Conservation (phyloP, 1,140 invertebrate species). For the Zophobas morio region DNA sequence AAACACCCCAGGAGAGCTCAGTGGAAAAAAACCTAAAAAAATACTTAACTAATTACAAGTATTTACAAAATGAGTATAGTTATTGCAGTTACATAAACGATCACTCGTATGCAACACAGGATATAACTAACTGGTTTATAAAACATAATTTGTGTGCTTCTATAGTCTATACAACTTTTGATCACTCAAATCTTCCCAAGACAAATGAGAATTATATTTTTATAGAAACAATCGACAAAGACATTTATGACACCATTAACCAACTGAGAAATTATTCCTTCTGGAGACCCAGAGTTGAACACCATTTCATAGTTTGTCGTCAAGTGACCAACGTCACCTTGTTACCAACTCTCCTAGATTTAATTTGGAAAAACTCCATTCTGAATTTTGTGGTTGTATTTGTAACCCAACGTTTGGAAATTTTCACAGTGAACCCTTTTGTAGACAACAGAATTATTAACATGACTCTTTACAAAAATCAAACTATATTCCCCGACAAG, state of each 20-base stretch:
- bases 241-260: not conserved
- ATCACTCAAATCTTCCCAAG: not conserved
- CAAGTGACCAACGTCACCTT: not conserved
- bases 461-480: not conserved
- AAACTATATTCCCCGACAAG: not conserved
- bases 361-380: constrained; percentile 4
- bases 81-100: not conserved
- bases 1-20: no score
- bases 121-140: constrained; percentile 13
- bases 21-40: no score
- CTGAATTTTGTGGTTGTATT: constrained; percentile 8
- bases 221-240: not conserved
- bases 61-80: no score
- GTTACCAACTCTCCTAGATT: not conserved
- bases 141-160: constrained; percentile 23
- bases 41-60: no score
- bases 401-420: not conserved
- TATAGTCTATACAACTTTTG: not conserved
- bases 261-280: not conserved
- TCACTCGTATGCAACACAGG: not conserved
- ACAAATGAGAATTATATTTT: not conserved
- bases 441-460: not conserved
- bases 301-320: constrained; percentile 10
- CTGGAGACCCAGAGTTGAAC: not conserved
- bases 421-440: constrained; percentile 10